Base-by-base conservation (phyloP, 2,888 invertebrate species). In the Conchocele bisecta region DNA sequence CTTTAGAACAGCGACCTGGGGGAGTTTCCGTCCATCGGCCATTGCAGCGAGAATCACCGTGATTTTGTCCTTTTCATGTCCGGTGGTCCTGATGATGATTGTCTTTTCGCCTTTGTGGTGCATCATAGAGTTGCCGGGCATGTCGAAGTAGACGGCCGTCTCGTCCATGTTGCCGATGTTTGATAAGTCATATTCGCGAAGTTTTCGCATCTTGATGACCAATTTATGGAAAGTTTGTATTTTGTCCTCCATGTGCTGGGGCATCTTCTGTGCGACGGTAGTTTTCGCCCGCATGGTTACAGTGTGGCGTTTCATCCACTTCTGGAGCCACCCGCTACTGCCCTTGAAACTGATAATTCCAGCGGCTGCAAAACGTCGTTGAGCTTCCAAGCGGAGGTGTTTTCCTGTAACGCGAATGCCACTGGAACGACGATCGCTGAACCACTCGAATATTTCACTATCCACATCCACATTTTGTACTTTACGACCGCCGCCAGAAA, bases 261-360 rank as follows among this genome's bases (percentile, higher is more conserved):
- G 56, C 56, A 56, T 56, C 39, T 20, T 44, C 46, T 64, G 64
- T 0, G 64, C 64, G 1, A 63, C 54, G 7, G 42, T 42, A 1
- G 63, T 63, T 24, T 53, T 63, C n/a, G 44, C 54, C 4, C 56
- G 35, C 35, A 56, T 56, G 17, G 48, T 48, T 20, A 64, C 48
- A 17, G 56, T 17, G 33, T 56, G 56, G 9, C 64, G 26, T 20
- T 56, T 56, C 39, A 46, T 64, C 54, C 56, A 64, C 26, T 56
- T 56, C 22, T 56, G 46, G 2, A 46, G 22, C 56, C 64, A 64
- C 3, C 64, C 56, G 3, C 44, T 20, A 35, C 54, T 53, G 17
- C 42, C 44, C 35, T 63, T 63, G 17, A 63, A 63, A n/a, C 53
- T 63, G n/a, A n/a, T n/a, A n/a, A n/a, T n/a, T n/a, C n/a, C n/a